phyloP scores from a whole-genome alignment of 1,140 invertebrate species.

The Zaprionus inermis region DNA sequence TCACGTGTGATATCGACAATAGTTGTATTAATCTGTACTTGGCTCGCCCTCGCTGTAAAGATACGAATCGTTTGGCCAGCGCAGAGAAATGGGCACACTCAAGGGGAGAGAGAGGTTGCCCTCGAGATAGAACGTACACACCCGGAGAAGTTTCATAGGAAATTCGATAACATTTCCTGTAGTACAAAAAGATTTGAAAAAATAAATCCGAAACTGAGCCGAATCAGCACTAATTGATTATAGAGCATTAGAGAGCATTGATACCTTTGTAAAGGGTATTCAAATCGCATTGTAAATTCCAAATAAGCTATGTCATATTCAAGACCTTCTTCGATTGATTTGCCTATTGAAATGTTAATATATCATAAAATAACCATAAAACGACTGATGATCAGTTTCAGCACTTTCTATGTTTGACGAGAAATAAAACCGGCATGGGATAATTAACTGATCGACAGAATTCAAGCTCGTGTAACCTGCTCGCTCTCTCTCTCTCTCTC shows the following conservation, averaged over 20 bases:
- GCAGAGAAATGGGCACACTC: background rate
- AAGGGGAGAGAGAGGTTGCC: background rate
- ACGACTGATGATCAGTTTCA: background rate
- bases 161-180: too few relatives aligned
- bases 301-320: background rate
- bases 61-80: background rate
- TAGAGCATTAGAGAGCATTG: background rate
- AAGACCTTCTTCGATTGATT: background rate
- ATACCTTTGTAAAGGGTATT: background rate
- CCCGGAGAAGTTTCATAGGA: background rate
- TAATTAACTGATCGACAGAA: background rate
- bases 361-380: background rate
- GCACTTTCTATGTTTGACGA: background rate
- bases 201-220: background rate
- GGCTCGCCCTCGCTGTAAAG: slow-evolving; percentile 16
- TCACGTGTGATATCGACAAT: slow-evolving; percentile 16
- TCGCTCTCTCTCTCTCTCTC: background rate
- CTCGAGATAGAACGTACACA: background rate
- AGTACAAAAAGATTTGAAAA: too few relatives aligned
- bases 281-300: background rate
- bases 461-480: background rate
- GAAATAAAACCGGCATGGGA: background rate
- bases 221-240: background rate
- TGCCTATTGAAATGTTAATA: slow-evolving; percentile 5
- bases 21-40: slow-evolving; percentile 27